Conservation (phyloP, 1,140 invertebrate species). For the Muscidifurax raptorellus region DNA sequence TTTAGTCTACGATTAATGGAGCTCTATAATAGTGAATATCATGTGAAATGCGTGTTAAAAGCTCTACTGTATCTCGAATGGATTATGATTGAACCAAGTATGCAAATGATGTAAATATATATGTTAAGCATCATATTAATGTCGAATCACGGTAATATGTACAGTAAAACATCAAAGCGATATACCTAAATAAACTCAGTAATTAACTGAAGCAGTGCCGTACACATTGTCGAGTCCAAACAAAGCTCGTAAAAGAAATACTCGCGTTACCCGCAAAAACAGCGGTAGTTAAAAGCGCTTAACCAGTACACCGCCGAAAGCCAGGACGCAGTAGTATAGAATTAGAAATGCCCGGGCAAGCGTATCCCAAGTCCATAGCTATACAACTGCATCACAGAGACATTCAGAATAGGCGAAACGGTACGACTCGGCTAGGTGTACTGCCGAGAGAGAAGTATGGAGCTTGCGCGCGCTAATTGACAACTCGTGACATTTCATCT, state of each 20-base stretch:
- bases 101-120: too few relatives aligned
- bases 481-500: constrained; percentile 34
- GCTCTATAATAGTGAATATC: too few relatives aligned
- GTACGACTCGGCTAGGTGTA: neutral
- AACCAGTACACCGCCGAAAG: neutral
- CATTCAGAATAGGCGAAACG: neutral
- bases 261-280: too few relatives aligned
- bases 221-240: neutral
- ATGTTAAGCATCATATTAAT: too few relatives aligned
- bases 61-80: too few relatives aligned
- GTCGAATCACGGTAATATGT: too few relatives aligned
- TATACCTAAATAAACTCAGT: neutral
- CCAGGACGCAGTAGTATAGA: neutral
- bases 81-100: too few relatives aligned
- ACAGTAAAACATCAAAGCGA: too few relatives aligned
- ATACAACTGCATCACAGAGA: constrained; percentile 5
- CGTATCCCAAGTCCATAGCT: neutral
- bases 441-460: neutral
- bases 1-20: too few relatives aligned
- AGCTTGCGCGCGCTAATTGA: constrained; percentile 25
- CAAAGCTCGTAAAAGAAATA: neutral
- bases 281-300: too few relatives aligned
- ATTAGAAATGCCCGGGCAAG: neutral
- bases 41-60: too few relatives aligned
- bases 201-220: neutral